Percentiles rank a stretch among this genome's conserved stretches.
These are phyloP conservation scores for Rousettus madagascariensis DNA, from an alignment of 2,797 vertebrate genomes.

Conservation along the genomic window DNA sequence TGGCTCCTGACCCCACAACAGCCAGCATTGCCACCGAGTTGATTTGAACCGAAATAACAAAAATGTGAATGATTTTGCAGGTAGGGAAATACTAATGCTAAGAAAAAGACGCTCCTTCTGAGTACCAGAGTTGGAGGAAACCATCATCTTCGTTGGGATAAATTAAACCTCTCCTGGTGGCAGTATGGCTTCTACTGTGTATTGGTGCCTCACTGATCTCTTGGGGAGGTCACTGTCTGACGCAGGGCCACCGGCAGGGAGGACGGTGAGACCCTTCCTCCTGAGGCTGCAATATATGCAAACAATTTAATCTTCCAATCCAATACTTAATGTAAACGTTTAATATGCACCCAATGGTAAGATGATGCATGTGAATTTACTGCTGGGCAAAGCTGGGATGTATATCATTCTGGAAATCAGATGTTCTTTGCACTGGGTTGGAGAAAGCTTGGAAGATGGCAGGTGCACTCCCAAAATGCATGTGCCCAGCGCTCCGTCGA, in stretches of 20 bases:
- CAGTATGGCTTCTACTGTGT: fast-evolving
- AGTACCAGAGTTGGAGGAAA: neutral
- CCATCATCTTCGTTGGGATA: slow-evolving; percentile 25
- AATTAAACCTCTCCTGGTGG: neutral
- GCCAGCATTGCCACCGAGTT: neutral
- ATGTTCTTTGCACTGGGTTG: slow-evolving; percentile 43
- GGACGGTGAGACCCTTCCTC: neutral
- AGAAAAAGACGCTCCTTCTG: neutral
- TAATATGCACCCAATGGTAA: slow-evolving; percentile 75
- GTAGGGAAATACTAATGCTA: slow-evolving; percentile 2
- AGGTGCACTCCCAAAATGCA: neutral
- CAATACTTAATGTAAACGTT: slow-evolving; percentile 61
- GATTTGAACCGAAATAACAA: slow-evolving; percentile 29
- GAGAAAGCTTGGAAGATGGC: slow-evolving; percentile 25
- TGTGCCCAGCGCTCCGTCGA: neutral
- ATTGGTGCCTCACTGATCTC: neutral
- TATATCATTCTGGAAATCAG: slow-evolving; percentile 61
- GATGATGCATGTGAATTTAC: slow-evolving; percentile 57
- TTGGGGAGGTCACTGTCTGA: neutral
- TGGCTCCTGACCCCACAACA: neutral
- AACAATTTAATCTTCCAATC: slow-evolving; percentile 61
- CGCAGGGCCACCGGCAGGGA: neutral
- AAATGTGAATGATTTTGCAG: slow-evolving; percentile 32
- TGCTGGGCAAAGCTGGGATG: slow-evolving; percentile 45
- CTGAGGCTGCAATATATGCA: slow-evolving; percentile 27